Base-by-base conservation (phyloP, 2,113 vertebrate genomes). In the Callorhinus ursinus region DNA sequence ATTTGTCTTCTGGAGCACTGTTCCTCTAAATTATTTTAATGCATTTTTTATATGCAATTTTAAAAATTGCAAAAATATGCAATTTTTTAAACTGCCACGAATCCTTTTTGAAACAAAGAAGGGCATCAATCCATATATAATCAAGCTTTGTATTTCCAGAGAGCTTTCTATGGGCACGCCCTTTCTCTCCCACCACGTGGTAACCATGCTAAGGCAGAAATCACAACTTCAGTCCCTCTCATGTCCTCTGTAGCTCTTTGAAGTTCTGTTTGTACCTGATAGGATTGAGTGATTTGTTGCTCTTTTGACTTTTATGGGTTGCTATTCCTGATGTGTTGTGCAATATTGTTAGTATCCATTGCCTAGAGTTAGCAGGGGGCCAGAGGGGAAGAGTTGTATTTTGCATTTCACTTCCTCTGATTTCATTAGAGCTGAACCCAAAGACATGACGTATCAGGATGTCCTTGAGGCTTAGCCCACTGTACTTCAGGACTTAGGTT, bases 261-360 rank as follows among this genome's bases (percentile, higher is more conserved):
- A 69, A 79, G 46, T 39, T 36, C n/a, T 79, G 55, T 71, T 61
- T n/a, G 24, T 21, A 57, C 0, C 0, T 46, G 12, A 5, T 69
- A 59, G 76, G 51, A 95, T 13, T 31, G 39, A 63, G 1, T 21
- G 14, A 84, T 87, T 59, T 89, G 26, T 83, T 92, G 71, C 57
- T 59, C 31, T 46, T 91, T 36, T 21, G 19, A 36, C 63, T 13
- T 72, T 69, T 53, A 42, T 19, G 2, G n/a, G 33, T 63, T 57
- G 88, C 42, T 18, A 0, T 91, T n/a, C 1, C 14, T 65, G 51
- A 8, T 36, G 6, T 5, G 13, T 39, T 74, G 36, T 33, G 21
- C 3, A 57, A 31, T 19, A 33, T 18, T 14, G 16, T 5, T 2
- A 39, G 16, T 1, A 33, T n/a, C 10, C 1, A 4, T 31, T 18